Percentiles rank a stretch among this genome's conserved stretches.
Conservation (phyloP, 2,888 invertebrate genomes). For the Eristalis tenax region DNA sequence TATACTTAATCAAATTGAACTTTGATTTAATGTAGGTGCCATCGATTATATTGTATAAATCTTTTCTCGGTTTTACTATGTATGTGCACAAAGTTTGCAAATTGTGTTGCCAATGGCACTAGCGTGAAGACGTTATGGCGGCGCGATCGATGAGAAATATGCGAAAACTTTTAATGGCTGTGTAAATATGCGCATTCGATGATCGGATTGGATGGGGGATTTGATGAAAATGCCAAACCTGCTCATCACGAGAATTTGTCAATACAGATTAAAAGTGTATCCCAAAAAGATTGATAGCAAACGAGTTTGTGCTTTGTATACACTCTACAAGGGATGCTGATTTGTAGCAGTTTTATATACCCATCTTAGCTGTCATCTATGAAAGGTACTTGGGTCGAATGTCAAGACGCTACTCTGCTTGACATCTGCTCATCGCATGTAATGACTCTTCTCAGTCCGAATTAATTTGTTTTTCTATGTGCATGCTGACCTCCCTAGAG, state of each 20-base stretch:
- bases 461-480: too few relatives aligned
- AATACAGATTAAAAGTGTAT: slow-evolving; percentile 22
- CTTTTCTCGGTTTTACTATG: slow-evolving; percentile 19
- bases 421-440: too few relatives aligned
- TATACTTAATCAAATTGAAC: slow-evolving; percentile 65
- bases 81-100: slow-evolving; percentile 39
- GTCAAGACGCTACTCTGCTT: too few relatives aligned
- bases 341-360: neutral
- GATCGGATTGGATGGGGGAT: slow-evolving; percentile 16
- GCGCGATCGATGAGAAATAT: slow-evolving; percentile 22
- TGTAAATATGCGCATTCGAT: slow-evolving; percentile 40
- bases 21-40: slow-evolving; percentile 64
- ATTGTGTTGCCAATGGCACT: slow-evolving; percentile 16
- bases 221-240: slow-evolving; percentile 38
- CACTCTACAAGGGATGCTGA: slow-evolving; percentile 12
- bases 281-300: neutral
- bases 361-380: neutral
- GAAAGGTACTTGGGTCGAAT: too few relatives aligned
- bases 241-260: slow-evolving; percentile 38
- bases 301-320: neutral
- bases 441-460: too few relatives aligned
- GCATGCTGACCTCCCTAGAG: too few relatives aligned
- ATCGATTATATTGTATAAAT: slow-evolving; percentile 58
- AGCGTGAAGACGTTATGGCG: slow-evolving; percentile 5
- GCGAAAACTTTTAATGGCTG: slow-evolving; percentile 42